Evolutionary conservation across 2,888 invertebrate species (phyloP).

Genomic region (Philonicus albiceps): DNA sequence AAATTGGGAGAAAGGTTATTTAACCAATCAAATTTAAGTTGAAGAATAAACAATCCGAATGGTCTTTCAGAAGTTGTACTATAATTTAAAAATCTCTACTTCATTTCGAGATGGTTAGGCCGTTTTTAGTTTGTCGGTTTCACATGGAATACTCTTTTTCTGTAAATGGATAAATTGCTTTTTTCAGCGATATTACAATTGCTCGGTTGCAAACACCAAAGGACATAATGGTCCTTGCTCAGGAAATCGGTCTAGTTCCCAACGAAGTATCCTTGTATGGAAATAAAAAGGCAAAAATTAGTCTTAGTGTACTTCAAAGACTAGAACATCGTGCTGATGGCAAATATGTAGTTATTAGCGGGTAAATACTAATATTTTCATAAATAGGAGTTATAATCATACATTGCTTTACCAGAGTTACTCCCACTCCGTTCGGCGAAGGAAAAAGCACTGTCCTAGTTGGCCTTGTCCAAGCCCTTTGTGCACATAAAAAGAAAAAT

Average conservation of each 20-base stretch:
- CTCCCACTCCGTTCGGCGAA: slow-evolving; percentile 98
- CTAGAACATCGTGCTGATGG: slow-evolving; percentile 75
- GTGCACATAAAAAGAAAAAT: slow-evolving; percentile 83
- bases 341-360: slow-evolving; percentile 94
- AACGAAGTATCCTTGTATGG: slow-evolving; percentile 91
- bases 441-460: slow-evolving; percentile 97
- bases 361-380: slow-evolving; percentile 67
- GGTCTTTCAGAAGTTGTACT: too few relatives aligned
- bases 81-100: too few relatives aligned
- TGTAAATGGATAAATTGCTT: not conserved
- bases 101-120: too few relatives aligned
- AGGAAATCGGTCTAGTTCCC: slow-evolving; percentile 83
- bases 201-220: slow-evolving; percentile 90
- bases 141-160: too few relatives aligned
- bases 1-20: too few relatives aligned
- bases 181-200: slow-evolving; percentile 83
- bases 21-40: too few relatives aligned
- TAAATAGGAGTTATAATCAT: not conserved
- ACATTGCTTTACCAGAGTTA: slow-evolving; percentile 72
- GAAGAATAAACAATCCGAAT: too few relatives aligned
- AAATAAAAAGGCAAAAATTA: slow-evolving; percentile 92
- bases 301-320: slow-evolving; percentile 80
- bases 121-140: too few relatives aligned
- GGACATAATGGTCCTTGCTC: slow-evolving; percentile 76
- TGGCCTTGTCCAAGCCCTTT: slow-evolving; percentile 91